Evolutionary conservation across 2,113 vertebrate genomes (phyloP), one percentile per base, ranked within the genome.

Genomic region (Emydura subglobosa): DNA sequence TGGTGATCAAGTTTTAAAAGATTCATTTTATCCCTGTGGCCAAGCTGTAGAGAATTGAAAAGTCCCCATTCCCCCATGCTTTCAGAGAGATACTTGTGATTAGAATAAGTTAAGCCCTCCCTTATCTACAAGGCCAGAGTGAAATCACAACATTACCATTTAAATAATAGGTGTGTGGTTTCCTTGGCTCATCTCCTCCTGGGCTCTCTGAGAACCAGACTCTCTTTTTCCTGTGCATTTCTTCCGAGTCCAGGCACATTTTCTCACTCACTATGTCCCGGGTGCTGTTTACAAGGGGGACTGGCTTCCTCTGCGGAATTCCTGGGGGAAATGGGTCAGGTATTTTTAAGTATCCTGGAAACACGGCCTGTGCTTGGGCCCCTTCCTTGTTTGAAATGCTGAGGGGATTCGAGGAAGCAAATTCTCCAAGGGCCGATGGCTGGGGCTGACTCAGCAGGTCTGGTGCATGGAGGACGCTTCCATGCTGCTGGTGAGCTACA

Each of bases 171-270:
- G 86, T 76, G 8, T 93, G 91, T 17, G n/a, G 44, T 76, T 89
- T 92, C 47, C 31, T 81, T 34, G 42, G n/a, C 42, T 85, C 55
- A 53, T 89, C 91, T 47, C 76, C 42, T 39, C 9, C 61, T 25
- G 82, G 59, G 9, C 6, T 49, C 50, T 93, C 91, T 6, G 78
- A 89, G 53, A 93, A 93, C 51, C 51, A 93, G 61, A 93, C 91
- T 74, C 11, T 81, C 51, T 89, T 93, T 79, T 89, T 88, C 82
- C 47, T 80, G 24, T 76, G 76, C 76, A 85, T 85, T 21, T 89
- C 87, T 85, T 55, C 81, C 1, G 5, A 27, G 29, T 85, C 91
- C 24, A 25, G 25, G n/a, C 42, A 82, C 5, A 27, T 29, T 85
- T 81, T 85, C 34, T 85, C 59, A 39, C n/a, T 27, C 39, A 49